Evolutionary conservation across 2,888 invertebrate species (phyloP), one percentile per base, ranked within the genome.

Genomic region (Gnatocerus cornutus): DNA sequence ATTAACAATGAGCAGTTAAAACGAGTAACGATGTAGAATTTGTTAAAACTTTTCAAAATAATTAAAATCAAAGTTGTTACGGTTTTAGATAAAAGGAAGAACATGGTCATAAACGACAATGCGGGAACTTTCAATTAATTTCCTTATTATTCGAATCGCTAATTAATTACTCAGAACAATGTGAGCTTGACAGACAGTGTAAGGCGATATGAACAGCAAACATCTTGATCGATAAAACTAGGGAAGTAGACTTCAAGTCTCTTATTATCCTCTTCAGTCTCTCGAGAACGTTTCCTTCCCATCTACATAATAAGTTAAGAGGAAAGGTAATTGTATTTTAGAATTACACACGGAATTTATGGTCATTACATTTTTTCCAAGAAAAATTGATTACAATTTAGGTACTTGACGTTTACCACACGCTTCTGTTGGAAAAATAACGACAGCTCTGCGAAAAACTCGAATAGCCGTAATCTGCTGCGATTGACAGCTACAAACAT

Each of bases 81-180:
- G n/a, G n/a, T n/a, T n/a, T n/a, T n/a, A 33, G 7, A 6, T 6
- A n/a, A n/a, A n/a, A 33, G 33, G n/a, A 33, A 33, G 33, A 33
- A 33, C 37, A 58, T 13, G 29, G 13, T n/a, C 41, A 59, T 29
- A 63, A 63, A 39, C 39, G 41, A 41, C 39, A 48, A 33, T 67
- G 50, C 43, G 53, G 43, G 61, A 68, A 62, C 68, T 61, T 59
- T 55, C 69, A 66, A 21, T 66, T 56, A 53, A 62, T 70, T 70
- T 61, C 53, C 65, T 59, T 52, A 50, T 61, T 66, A 66, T 66
- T 66, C 21, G 33, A 37, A 13, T 37, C 37, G 43, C 33, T 70
- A 69, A 70, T 67, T 67, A 70, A 70, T 69, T 69, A n/a, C 62
- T 21, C 27, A 12, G 46, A 50, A 62, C 56, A 70, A 62, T 66